Evolutionary conservation across 2,797 vertebrate genomes (phyloP).

Genomic region (Oryzias sinensis): DNA sequence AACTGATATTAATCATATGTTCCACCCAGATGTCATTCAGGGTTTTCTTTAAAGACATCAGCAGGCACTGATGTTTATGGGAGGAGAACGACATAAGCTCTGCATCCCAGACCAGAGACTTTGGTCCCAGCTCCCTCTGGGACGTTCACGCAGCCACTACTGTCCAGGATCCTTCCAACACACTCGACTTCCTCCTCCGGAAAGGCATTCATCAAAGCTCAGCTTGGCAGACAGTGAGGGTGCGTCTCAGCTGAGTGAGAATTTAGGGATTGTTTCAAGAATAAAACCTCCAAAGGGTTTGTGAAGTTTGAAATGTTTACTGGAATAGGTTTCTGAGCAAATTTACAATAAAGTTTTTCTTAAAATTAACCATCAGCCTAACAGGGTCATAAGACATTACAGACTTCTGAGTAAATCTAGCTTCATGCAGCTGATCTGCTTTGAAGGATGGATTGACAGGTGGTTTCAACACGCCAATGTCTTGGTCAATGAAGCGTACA

Average conservation of each 20-base stretch:
- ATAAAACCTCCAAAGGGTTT: no score
- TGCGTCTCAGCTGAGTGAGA: slow-evolving; percentile 13
- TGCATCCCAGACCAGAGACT: slow-evolving; percentile 57
- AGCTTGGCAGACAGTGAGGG: slow-evolving; percentile 35
- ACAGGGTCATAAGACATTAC: no score
- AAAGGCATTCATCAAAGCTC: slow-evolving; percentile 36
- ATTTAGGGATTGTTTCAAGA: slow-evolving; percentile 19
- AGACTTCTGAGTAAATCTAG: no score
- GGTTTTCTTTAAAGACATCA: slow-evolving; percentile 78
- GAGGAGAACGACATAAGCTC: slow-evolving; percentile 67
- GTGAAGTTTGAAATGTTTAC: no score
- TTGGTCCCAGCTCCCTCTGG: slow-evolving; percentile 63
- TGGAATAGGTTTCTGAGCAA: no score
- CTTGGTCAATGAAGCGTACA: no score
- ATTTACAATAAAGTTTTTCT: no score
- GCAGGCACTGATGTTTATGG: slow-evolving; percentile 69
- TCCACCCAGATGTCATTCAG: slow-evolving; percentile 77
- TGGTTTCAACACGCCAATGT: no score
- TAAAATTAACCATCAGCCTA: no score
- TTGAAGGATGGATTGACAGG: no score
- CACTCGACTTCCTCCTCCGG: slow-evolving; percentile 23
- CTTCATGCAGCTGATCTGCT: no score
- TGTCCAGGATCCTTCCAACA: slow-evolving; percentile 60
- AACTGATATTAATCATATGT: slow-evolving; percentile 75
- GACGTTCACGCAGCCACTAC: slow-evolving; percentile 69